Base-by-base conservation (phyloP, 2,888 invertebrate species). In the Phytoseiulus persimilis region DNA sequence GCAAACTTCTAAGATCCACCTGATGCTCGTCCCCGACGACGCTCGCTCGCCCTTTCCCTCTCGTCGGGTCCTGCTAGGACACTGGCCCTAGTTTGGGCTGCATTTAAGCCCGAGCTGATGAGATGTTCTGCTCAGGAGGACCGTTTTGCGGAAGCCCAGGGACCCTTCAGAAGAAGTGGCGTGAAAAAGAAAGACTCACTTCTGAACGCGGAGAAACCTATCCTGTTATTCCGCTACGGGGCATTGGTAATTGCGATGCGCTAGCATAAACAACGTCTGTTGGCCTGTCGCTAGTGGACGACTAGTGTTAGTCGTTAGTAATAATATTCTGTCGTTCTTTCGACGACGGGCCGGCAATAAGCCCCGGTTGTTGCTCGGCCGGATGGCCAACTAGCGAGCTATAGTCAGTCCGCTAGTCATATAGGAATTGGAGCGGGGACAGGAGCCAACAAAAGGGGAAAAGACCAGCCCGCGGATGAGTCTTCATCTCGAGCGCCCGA, bases 131-230 rank as follows among this genome's bases (percentile, higher is more conserved):
- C 39, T 9, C 39, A 39, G 39, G 39, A 39, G 39, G 39, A 39
- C 39, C 39, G 5, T 3, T 39, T 39, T 39, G 39, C 39, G 5
- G n/a, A n/a, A n/a, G n/a, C n/a, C n/a, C n/a, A n/a, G n/a, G n/a
- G n/a, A n/a, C n/a, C 39, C 5, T 3, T 9, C 39, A 65, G 28
- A 65, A 65, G 65, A 65, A 65, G 65, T 14, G 65, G 14, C 9
- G 14, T 46, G 46, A 46, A 28, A 65, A 28, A 14, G 65, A 23
- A 28, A 2, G 65, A 28, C 65, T 14, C 65, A 65, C 65, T 65
- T 65, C 65, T 65, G 65, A 65, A 65, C 65, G 65, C 65, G 65
- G 65, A 65, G n/a, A 65, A 65, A 65, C 65, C 65, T 65, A 65
- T 65, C 65, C 65, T 65, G 65, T 65, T 65, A 65, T 65, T 65